Evolutionary conservation across 2,888 invertebrate genomes (phyloP).

Genomic region (Drosophila phalerata): DNA sequence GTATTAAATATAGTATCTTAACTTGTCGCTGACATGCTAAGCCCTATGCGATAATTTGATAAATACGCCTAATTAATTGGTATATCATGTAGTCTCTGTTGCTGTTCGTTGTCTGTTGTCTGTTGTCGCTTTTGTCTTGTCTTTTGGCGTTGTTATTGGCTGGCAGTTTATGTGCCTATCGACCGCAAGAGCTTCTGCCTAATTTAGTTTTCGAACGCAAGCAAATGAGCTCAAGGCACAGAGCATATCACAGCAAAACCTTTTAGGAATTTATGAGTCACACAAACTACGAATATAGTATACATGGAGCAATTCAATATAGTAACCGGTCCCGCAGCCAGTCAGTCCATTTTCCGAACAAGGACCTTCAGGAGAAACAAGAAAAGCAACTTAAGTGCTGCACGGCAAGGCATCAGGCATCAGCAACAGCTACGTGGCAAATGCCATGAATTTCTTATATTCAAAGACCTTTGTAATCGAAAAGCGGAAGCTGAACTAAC

Average conservation of each 20-base stretch:
- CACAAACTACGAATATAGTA: slow-evolving; percentile 18
- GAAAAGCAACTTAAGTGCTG: slow-evolving; percentile 70
- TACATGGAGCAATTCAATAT: slow-evolving; percentile 37
- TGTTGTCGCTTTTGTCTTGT: slow-evolving; percentile 14
- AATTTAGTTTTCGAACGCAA: slow-evolving; percentile 66
- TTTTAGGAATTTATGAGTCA: slow-evolving; percentile 74
- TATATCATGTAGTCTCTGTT: slow-evolving; percentile 57
- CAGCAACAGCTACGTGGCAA: slow-evolving; percentile 64
- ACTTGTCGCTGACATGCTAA: slow-evolving; percentile 60
- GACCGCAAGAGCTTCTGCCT: slow-evolving; percentile 50
- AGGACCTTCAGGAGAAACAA: slow-evolving; percentile 57
- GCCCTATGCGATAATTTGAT: slow-evolving; percentile 68
- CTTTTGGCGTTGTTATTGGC: slow-evolving; percentile 31
- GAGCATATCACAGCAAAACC: slow-evolving; percentile 58
- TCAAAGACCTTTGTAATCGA: slow-evolving; percentile 74
- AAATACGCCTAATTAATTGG: slow-evolving; percentile 76
- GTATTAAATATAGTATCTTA: slow-evolving; percentile 35
- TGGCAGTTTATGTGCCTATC: slow-evolving; percentile 60
- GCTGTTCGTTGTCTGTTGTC: slow-evolving; percentile 2
- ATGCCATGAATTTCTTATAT: slow-evolving; percentile 77
- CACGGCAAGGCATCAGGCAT: slow-evolving; percentile 28
- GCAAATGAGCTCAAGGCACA: slow-evolving; percentile 52
- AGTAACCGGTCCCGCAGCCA: slow-evolving; percentile 24
- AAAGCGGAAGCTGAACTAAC: slow-evolving; percentile 72
- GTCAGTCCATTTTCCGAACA: slow-evolving; percentile 38